These are phyloP conservation scores for Peromyscus eremicus DNA, from an alignment of 2,797 vertebrate genomes.

Conservation along the genomic window DNA sequence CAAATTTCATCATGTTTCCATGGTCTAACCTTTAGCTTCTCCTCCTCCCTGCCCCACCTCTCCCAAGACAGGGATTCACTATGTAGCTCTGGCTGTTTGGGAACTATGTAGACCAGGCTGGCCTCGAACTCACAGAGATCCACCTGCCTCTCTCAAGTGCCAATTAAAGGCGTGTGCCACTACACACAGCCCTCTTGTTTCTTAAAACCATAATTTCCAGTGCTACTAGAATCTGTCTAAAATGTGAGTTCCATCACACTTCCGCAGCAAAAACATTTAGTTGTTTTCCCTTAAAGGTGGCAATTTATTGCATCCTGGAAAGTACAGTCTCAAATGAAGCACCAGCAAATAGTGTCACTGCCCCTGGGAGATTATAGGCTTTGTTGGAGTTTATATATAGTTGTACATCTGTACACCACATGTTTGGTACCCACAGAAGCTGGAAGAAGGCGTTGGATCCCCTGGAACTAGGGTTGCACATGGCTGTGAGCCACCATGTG, in stretches of 20 bases:
- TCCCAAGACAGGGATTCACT: too few relatives aligned
- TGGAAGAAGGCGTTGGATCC: neutral
- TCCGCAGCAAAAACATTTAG: neutral
- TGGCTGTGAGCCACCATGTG: neutral
- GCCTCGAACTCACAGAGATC: neutral
- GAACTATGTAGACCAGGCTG: neutral
- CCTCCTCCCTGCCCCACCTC: too few relatives aligned
- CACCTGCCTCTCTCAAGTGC: neutral
- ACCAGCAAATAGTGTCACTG: too few relatives aligned
- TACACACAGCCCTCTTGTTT: neutral
- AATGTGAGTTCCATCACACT: neutral
- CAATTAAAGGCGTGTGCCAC: neutral
- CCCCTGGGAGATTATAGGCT: neutral
- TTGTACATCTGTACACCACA: neutral
- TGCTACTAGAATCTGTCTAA: neutral
- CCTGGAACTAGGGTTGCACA: neutral
- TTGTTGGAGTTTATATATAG: neutral
- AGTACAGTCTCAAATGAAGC: neutral
- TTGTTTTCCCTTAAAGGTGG: neutral
- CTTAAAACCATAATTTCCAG: slow-evolving; percentile 24
- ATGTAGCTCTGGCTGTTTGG: neutral
- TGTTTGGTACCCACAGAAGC: neutral
- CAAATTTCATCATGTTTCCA: neutral
- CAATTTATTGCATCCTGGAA: neutral
- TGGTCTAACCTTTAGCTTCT: neutral